Base-by-base conservation (phyloP, 1,140 invertebrate genomes). In the Cydia splendana region DNA sequence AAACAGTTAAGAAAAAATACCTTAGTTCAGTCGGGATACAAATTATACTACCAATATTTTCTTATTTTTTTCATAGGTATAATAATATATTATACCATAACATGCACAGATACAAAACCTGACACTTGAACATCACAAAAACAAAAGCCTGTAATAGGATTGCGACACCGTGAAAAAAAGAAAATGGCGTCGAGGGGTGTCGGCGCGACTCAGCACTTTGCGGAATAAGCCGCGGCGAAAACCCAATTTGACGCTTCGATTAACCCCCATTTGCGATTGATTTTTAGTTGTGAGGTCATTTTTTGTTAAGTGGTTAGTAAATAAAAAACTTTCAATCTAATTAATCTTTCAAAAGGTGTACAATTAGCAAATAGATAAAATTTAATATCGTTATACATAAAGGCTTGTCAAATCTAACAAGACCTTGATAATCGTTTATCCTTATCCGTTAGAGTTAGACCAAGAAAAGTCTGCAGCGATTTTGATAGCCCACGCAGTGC, bases 171-270 rank as follows among this genome's bases (percentile, higher is more conserved):
- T 84, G 85, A 87, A 88, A 87, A 34, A 88, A 85, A 79, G 78
- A 81, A 81, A 82, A 83, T 85, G 82, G 82, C 85, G 83, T 80
- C 48, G 77, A 75, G 75, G 80, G 82, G 83, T 57, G 82, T 81
- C 67, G 77, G 82, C 65, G 78, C 83, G 76, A 85, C 53, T 90
- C 88, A 90, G 88, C 88, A 85, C 79, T 88, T 90, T 88, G 74
- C 75, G 85, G 75, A 85, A 86, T 84, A 83, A 85, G 85, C 87
- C 87, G 85, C 85, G 85, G 82, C 84, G 83, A 88, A 86, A 91
- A 91, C 88, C 86, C 87, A 89, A 90, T 90, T 90, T 90, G 85
- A 89, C 85, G 88, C 86, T 75, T 85, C 87, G 88, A 89, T 90
- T 88, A 89, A 84, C 87, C 51, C 78, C 80, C 81, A 78, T 81